These are phyloP conservation scores for Caenorhabditis sp. DNA, from an alignment of 2,888 invertebrate genomes.

Conservation along the genomic window DNA sequence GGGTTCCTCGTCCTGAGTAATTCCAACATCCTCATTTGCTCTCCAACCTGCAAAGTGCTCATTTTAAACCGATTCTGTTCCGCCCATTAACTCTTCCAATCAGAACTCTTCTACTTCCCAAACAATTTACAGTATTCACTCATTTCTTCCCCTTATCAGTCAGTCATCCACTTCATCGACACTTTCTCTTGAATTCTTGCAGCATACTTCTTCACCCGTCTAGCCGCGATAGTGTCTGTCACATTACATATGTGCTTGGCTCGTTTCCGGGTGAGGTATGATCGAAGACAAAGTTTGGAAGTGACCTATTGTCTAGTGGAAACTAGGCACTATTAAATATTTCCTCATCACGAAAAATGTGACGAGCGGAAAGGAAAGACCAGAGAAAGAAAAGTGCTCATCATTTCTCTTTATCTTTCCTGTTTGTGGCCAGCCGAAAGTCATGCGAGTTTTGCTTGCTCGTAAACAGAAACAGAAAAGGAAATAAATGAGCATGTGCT, in stretches of 20 bases:
- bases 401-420: constrained; percentile 16
- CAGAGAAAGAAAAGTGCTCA: constrained; percentile 43
- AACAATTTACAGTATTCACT: constrained; percentile 17
- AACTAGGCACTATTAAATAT: not conserved
- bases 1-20: constrained; percentile 24
- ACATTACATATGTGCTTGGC: constrained; percentile 13
- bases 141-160: constrained; percentile 6
- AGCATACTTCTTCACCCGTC: constrained; percentile 15
- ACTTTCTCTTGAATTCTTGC: not conserved
- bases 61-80: constrained; percentile 8
- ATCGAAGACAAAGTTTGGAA: not conserved
- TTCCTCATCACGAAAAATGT: constrained; percentile 24
- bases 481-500: not conserved
- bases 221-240: constrained; percentile 33
- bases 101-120: constrained; percentile 13
- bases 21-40: constrained; percentile 44
- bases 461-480: constrained; percentile 23
- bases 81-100: constrained; percentile 28
- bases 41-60: constrained; percentile 37
- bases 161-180: constrained; percentile 6
- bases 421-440: constrained; percentile 18
- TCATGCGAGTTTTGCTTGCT: constrained; percentile 23
- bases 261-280: constrained; percentile 31
- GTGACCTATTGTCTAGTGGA: constrained; percentile 4
- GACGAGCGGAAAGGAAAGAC: constrained; percentile 15